These are phyloP conservation scores for Orussus abietinus DNA, from an alignment of 1,140 invertebrate genomes.

Conservation along the genomic window DNA sequence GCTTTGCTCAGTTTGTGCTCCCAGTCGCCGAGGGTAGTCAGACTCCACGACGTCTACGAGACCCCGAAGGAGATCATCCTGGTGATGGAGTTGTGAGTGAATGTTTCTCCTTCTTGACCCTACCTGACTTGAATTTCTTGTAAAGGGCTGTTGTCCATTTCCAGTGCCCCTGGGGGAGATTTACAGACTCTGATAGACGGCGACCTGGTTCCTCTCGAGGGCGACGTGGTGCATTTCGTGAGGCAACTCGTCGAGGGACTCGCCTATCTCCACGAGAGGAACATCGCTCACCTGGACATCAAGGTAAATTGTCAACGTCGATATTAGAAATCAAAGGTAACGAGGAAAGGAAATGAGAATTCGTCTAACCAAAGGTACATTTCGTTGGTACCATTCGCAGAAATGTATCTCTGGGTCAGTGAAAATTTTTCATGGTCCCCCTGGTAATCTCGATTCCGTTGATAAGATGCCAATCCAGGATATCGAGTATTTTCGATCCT, in stretches of 20 bases:
- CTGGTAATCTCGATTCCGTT: no score
- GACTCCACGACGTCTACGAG: slow-evolving; percentile 69
- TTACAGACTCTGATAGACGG: slow-evolving; percentile 72
- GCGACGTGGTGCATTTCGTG: slow-evolving; percentile 65
- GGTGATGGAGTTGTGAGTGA: slow-evolving; percentile 72
- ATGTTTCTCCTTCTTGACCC: slow-evolving; percentile 5
- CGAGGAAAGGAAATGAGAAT: no score
- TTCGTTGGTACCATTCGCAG: no score
- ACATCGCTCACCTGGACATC: slow-evolving; percentile 77
- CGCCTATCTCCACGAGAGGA: slow-evolving; percentile 66
- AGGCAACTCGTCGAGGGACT: slow-evolving; percentile 70
- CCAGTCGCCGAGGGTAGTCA: slow-evolving; percentile 62
- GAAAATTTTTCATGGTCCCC: no score
- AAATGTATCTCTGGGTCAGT: no score
- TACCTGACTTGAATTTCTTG: not conserved
- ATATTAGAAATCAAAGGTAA: no score
- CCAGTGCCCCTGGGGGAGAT: slow-evolving; percentile 71
- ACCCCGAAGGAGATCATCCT: slow-evolving; percentile 67
- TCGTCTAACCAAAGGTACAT: no score
- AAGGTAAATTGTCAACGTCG: slow-evolving; percentile 60
- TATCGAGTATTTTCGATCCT: no score
- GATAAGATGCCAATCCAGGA: no score
- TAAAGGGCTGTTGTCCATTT: slow-evolving; percentile 25
- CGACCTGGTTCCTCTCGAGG: slow-evolving; percentile 69
- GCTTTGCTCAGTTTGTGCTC: slow-evolving; percentile 64